Evolutionary conservation across 2,113 vertebrate genomes (phyloP).

Genomic region (Phainopepla nitens): DNA sequence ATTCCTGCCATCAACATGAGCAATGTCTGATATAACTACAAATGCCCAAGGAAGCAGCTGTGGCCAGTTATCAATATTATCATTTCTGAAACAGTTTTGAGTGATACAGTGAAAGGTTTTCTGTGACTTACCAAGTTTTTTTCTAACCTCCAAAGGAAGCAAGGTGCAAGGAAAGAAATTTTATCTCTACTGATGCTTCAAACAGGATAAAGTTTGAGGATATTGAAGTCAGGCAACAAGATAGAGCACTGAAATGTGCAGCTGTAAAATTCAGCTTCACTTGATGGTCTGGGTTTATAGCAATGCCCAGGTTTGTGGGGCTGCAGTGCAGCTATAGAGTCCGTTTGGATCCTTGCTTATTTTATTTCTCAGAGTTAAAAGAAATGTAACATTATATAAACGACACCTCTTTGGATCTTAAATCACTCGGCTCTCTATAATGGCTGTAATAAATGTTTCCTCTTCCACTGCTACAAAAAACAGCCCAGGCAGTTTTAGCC

Average conservation of each 20-base stretch:
- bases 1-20: neutral
- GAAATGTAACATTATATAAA: constrained; percentile 8
- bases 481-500: neutral
- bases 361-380: constrained; percentile 12
- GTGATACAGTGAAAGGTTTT: neutral
- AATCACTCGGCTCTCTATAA: constrained; percentile 44
- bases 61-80: neutral
- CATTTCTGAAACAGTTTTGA: neutral
- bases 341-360: neutral
- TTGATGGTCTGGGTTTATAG: neutral
- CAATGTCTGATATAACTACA: rapidly evolving
- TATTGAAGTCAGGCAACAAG: neutral
- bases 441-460: constrained; percentile 32
- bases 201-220: neutral
- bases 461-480: neutral
- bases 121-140: neutral
- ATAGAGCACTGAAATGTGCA: neutral
- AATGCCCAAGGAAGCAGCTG: neutral
- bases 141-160: neutral
- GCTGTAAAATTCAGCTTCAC: neutral
- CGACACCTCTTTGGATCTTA: constrained; percentile 6
- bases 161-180: neutral
- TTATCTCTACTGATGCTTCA: neutral
- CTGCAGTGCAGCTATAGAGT: neutral
- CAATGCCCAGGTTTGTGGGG: neutral